These are phyloP conservation scores for Pyrgus malvae DNA, from an alignment of 2,888 invertebrate genomes.

Conservation along the genomic window DNA sequence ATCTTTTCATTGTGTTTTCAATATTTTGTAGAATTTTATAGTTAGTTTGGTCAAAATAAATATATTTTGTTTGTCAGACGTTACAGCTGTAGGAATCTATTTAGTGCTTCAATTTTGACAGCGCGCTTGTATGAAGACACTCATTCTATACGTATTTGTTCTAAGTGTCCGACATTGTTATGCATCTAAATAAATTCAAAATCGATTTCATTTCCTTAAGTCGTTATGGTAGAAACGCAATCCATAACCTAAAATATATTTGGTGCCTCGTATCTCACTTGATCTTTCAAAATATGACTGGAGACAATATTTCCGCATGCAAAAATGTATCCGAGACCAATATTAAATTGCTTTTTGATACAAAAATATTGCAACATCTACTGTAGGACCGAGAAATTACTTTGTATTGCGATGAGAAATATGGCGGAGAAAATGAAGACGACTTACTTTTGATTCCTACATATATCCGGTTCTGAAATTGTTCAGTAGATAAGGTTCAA, in stretches of 20 bases:
- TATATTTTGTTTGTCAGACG: too few relatives aligned
- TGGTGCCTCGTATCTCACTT: background rate
- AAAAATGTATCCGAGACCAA: background rate
- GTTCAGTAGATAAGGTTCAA: background rate
- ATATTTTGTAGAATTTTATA: too few relatives aligned
- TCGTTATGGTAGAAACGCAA: too few relatives aligned
- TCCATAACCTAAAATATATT: background rate
- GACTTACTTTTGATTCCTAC: background rate
- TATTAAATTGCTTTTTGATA: constrained; percentile 14
- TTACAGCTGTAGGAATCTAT: too few relatives aligned
- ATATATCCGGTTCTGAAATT: constrained; percentile 3
- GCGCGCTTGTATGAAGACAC: too few relatives aligned
- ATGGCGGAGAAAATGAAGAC: constrained; percentile 8
- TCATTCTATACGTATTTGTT: too few relatives aligned
- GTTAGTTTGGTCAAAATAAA: too few relatives aligned
- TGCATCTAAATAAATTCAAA: background rate
- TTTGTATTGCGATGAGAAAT: constrained; percentile 2
- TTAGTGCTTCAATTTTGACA: too few relatives aligned
- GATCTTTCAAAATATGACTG: background rate
- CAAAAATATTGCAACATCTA: background rate
- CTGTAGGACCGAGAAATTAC: background rate
- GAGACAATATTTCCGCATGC: background rate
- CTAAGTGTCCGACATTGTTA: too few relatives aligned
- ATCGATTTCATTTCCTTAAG: too few relatives aligned
- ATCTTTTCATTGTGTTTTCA: too few relatives aligned